Evolutionary conservation across 1,140 invertebrate species (phyloP).

Genomic region (Apis mellifera): DNA sequence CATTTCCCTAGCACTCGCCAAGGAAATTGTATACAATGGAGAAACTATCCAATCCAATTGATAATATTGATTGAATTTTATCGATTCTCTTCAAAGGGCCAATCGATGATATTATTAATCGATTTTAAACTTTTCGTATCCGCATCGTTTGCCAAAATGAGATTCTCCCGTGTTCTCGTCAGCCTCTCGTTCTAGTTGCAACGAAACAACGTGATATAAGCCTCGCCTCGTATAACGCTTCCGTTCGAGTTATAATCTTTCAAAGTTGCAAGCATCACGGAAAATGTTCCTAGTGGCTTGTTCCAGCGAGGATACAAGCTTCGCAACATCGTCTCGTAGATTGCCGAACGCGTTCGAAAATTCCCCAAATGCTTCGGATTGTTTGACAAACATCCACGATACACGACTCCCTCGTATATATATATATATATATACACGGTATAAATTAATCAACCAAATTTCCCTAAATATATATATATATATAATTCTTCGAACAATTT

Average conservation of each 20-base stretch:
- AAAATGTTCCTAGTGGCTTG: slow-evolving; percentile 26
- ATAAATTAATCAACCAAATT: slow-evolving; percentile 5
- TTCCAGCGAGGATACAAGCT: slow-evolving; percentile 14
- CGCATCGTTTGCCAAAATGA: not conserved
- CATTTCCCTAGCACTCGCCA: slow-evolving; percentile 1
- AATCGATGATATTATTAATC: not conserved
- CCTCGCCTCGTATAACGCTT: not conserved
- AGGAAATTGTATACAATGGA: not conserved
- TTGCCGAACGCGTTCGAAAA: slow-evolving; percentile 24
- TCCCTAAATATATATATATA: not conserved
- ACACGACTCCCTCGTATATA: not conserved
- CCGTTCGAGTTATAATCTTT: slow-evolving; percentile 35
- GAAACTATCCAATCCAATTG: slow-evolving; percentile 2
- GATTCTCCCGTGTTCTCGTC: not conserved
- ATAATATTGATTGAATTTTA: slow-evolving; percentile 21
- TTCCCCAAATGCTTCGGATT: slow-evolving; percentile 7
- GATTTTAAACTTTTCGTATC: not conserved
- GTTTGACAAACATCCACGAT: slow-evolving; percentile 23
- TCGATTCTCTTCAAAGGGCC: not conserved
- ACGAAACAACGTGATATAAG: slow-evolving; percentile 25
- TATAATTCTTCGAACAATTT: not conserved
- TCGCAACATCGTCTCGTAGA: slow-evolving; percentile 14
- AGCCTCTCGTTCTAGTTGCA: not conserved
- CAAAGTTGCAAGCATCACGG: slow-evolving; percentile 21
- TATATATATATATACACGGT: no score